Evolutionary conservation across 1,140 invertebrate genomes (phyloP).

Genomic region (Drosophila navojoa): DNA sequence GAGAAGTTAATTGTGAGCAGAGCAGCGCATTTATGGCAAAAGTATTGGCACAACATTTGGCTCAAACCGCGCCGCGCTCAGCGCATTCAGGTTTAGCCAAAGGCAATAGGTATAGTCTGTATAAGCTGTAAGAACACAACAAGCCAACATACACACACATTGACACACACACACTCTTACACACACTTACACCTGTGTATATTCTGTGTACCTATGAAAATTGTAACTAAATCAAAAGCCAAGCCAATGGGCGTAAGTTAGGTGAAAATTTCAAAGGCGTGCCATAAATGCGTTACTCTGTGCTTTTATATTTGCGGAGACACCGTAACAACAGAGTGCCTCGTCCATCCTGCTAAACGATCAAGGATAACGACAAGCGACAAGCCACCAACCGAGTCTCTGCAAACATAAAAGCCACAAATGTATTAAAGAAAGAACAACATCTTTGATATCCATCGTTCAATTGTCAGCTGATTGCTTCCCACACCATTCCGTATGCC

Average conservation of each 20-base stretch:
- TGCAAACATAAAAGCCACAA: constrained; percentile 68
- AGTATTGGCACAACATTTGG: constrained; percentile 67
- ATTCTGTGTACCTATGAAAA: constrained; percentile 40
- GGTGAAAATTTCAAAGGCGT: constrained; percentile 28
- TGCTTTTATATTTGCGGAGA: constrained; percentile 77
- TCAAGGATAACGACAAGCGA: constrained; percentile 52
- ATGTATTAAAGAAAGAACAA: constrained; percentile 45
- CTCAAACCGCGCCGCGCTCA: constrained; percentile 3
- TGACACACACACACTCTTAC: not conserved
- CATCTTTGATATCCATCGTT: constrained; percentile 76
- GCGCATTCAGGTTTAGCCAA: constrained; percentile 22
- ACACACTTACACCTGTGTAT: constrained; percentile 1
- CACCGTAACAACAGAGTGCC: constrained; percentile 34
- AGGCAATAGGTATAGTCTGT: constrained; percentile 27
- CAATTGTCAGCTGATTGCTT: constrained; percentile 84
- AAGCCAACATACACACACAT: not conserved
- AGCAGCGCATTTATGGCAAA: constrained; percentile 72
- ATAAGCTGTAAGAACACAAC: not conserved
- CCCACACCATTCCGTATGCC: constrained; percentile 84
- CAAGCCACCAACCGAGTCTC: constrained; percentile 39
- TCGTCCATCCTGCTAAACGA: constrained; percentile 58
- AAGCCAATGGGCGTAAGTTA: constrained; percentile 26
- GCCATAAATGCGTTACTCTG: constrained; percentile 70
- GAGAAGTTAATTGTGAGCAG: constrained; percentile 74
- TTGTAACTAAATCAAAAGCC: constrained; percentile 61